Evolutionary conservation across 2,888 invertebrate species (phyloP).

Genomic region (Hydriomena furcata): DNA sequence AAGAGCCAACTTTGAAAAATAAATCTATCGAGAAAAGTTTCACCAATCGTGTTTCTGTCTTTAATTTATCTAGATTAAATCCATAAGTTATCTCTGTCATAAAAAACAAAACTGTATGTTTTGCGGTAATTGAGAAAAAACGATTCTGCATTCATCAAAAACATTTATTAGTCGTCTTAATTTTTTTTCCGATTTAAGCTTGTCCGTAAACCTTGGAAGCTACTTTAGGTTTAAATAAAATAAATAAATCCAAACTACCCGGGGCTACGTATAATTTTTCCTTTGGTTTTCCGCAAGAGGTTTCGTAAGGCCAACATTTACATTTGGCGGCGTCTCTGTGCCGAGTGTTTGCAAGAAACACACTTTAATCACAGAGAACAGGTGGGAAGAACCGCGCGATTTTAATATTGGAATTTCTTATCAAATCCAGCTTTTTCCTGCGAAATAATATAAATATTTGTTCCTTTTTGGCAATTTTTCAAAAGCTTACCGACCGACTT

Average conservation of each 20-base stretch:
- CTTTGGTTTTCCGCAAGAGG: slow-evolving; percentile 64
- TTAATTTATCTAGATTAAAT: too few species aligned
- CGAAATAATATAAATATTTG: slow-evolving; percentile 47
- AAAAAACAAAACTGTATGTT: too few species aligned
- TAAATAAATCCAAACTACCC: slow-evolving; percentile 27
- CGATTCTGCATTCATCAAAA: too few species aligned
- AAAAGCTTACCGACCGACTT: slow-evolving; percentile 35
- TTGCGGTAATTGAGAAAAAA: too few species aligned
- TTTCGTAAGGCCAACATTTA: slow-evolving; percentile 72
- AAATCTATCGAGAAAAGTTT: too few species aligned
- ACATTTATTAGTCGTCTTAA: too few species aligned
- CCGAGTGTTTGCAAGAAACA: slow-evolving; percentile 63
- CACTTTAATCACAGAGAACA: slow-evolving; percentile 79
- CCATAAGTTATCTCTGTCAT: too few species aligned
- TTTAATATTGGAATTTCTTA: slow-evolving; percentile 76
- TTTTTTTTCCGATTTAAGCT: too few species aligned
- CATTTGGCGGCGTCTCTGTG: slow-evolving; percentile 62
- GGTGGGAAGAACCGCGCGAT: slow-evolving; percentile 67
- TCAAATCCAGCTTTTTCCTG: slow-evolving; percentile 57
- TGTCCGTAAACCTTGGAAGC: background rate
- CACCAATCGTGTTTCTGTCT: too few species aligned
- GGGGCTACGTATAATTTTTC: slow-evolving; percentile 61
- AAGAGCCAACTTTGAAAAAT: too few species aligned
- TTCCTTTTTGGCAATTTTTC: slow-evolving; percentile 40
- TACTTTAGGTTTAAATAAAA: slow-evolving; percentile 12